Conservation (phyloP, 1,140 invertebrate genomes). For the Solenopsis fugax region DNA sequence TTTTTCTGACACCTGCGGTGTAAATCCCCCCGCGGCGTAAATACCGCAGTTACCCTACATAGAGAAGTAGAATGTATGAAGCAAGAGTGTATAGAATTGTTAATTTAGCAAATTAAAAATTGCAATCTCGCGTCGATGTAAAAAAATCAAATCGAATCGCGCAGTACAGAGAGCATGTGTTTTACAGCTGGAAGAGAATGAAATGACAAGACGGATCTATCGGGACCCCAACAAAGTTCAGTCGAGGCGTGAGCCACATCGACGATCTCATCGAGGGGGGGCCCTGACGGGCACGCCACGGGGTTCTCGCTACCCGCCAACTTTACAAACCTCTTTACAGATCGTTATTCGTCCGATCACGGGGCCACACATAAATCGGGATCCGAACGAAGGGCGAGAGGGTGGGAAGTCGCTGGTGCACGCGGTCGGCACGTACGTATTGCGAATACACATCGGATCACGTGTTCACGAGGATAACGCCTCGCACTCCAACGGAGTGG, state of each 20-base stretch:
- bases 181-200: background rate
- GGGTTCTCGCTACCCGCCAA: constrained; percentile 85
- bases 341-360: constrained; percentile 84
- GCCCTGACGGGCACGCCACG: constrained; percentile 75
- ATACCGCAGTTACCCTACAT: too few relatives aligned
- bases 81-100: background rate
- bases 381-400: constrained; percentile 26
- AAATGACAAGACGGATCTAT: constrained; percentile 31
- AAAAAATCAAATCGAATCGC: background rate
- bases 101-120: background rate
- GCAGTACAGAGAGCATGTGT: background rate
- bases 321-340: constrained; percentile 86
- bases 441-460: constrained; percentile 11
- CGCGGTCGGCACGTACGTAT: constrained; percentile 1
- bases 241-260: constrained; percentile 62
- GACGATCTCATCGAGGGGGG: constrained; percentile 77
- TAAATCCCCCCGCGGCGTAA: too few relatives aligned
- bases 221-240: constrained; percentile 63
- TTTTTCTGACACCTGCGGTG: too few relatives aligned
- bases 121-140: background rate
- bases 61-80: background rate
- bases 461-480: constrained; percentile 22
- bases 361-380: constrained; percentile 83
- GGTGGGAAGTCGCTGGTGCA: background rate
- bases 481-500: constrained; percentile 60